phyloP scores from a whole-genome alignment of 2,113 vertebrate species.

The Mormyrus lacerda region DNA sequence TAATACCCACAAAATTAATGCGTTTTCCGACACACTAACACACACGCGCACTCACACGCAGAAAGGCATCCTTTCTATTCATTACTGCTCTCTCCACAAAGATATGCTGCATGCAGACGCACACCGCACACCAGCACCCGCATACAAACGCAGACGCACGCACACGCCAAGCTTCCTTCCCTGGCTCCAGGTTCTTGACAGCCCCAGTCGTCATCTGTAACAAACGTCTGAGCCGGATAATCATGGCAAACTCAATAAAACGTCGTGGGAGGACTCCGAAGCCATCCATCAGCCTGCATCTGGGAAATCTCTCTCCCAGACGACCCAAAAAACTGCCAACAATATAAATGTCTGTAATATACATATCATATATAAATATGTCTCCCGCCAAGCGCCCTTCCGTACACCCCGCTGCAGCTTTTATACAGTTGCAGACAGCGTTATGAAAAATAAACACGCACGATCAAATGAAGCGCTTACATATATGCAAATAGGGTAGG shows the following conservation, averaged over 20 bases:
- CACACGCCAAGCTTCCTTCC: constrained; percentile 26
- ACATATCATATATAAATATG: constrained; percentile 78
- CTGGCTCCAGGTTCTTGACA: constrained; percentile 65
- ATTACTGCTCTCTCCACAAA: not conserved
- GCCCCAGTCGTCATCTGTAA: constrained; percentile 77
- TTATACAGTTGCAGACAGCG: constrained; percentile 18
- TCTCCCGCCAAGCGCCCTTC: constrained; percentile 40
- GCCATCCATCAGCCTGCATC: constrained; percentile 93
- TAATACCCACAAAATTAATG: not conserved
- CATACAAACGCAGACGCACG: constrained; percentile 15
- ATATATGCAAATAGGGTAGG: constrained; percentile 61
- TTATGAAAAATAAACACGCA: constrained; percentile 47
- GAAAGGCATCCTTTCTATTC: not conserved
- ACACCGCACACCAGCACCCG: not conserved
- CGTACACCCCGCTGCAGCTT: not conserved
- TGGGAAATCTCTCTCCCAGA: constrained; percentile 85
- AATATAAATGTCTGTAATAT: constrained; percentile 99
- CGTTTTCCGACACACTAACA: not conserved
- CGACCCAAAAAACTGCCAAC: constrained; percentile 81
- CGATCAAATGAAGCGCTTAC: constrained; percentile 55
- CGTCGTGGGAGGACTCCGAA: constrained; percentile 76
- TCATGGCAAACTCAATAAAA: constrained; percentile 99
- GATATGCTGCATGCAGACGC: not conserved
- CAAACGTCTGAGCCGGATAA: constrained; percentile 93
- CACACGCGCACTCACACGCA: not conserved